phyloP scores from a whole-genome alignment of 2,113 vertebrate species.

The Mesoclemmys tuberculata region DNA sequence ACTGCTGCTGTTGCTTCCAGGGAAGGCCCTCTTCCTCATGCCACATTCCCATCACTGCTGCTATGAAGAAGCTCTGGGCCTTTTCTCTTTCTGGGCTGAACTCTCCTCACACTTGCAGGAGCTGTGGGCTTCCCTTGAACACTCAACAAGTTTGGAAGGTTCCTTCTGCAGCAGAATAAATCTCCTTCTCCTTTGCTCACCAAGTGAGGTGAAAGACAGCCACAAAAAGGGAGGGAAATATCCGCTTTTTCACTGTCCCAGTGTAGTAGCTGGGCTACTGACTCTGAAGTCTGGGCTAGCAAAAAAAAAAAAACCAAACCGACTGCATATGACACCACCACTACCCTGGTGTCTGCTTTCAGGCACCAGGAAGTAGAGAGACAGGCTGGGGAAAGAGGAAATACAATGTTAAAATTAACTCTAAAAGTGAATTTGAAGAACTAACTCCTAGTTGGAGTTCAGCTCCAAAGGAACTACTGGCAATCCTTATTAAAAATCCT shows the following conservation, averaged over 20 bases:
- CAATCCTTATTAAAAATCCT: neutral
- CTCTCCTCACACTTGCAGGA: neutral
- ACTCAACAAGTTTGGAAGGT: neutral
- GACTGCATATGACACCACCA: neutral
- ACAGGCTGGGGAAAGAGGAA: neutral
- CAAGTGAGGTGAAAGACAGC: neutral
- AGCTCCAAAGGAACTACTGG: neutral
- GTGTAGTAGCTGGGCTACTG: neutral
- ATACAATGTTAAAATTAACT: neutral
- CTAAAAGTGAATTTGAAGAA: neutral
- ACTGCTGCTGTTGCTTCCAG: neutral
- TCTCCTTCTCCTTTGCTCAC: neutral
- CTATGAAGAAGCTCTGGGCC: fast-evolving
- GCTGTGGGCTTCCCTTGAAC: neutral
- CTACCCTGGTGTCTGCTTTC: neutral
- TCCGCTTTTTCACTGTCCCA: neutral
- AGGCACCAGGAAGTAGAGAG: neutral
- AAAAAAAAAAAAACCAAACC: neutral
- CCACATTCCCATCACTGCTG: fast-evolving
- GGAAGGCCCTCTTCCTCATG: neutral
- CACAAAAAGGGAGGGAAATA: neutral
- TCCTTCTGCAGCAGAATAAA: neutral
- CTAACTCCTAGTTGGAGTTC: neutral
- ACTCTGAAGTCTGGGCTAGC: neutral
- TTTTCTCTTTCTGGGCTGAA: neutral